Base-by-base conservation (phyloP, 2,888 invertebrate genomes). In the Horisme vitalbata region DNA sequence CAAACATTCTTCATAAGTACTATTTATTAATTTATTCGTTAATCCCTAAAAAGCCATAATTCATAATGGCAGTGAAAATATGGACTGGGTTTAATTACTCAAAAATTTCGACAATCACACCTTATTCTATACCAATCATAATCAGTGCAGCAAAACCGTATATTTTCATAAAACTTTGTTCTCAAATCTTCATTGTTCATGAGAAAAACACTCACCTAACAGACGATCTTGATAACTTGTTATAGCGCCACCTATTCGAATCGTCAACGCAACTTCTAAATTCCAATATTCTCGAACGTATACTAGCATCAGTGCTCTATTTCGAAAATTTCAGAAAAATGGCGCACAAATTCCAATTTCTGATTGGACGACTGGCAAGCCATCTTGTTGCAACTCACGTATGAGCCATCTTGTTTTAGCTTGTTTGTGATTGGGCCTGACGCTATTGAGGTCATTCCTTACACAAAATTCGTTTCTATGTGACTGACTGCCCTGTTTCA, bases 401-500 rank as follows among this genome's bases (percentile, higher is more conserved):
- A n/a, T 6, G 0, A 32, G 31, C 31, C 46, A 46, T 41, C 13
- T 41, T 36, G 32, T 41, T 41, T 32, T 31, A 33, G 13, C 12
- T 21, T 7, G 15, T 28, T 14, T 13, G 3, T 28, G 21, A 31
- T 31, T 31, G 20, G 37, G 11, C 5, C 11, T 11, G 4, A 18
- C 4, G 6, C 6, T 6, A 18, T 5, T 6, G 1, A 18, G 6
- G 18, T 18, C 4, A 4, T 11, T 7, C 30, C 26, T 20, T 45
- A 31, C 31, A 8, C 23, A 34, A 41, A 37, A 41, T 41, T 47
- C 15, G 28, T 41, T 37, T 33, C 20, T 37, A 41, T 50, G 31
- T 39, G 39, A 34, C 36, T 41, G 24, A 14, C 26, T 7, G 20
- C 15, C 36, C 34, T 12, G 26, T 49, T 51, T 82, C 73, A 83